Conservation (phyloP, 53 echinoderm and acorn worm genomes). For the Mesocentrotus franciscanus region DNA sequence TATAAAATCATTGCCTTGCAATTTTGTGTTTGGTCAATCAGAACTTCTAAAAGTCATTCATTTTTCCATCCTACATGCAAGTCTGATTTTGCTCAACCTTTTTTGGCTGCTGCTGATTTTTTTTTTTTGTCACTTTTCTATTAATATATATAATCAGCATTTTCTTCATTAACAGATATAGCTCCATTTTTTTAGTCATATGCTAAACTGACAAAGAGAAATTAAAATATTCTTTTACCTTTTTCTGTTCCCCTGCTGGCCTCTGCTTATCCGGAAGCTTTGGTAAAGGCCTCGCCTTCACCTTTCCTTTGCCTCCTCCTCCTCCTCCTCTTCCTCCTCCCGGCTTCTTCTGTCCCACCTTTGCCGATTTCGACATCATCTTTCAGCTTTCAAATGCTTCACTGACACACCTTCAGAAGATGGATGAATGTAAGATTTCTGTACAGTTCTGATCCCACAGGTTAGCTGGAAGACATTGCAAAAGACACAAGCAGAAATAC, state of each 20-base stretch:
- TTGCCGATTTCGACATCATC: background rate
- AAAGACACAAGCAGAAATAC: too few relatives aligned
- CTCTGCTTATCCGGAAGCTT: constrained; percentile 18
- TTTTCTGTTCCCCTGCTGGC: constrained; percentile 10
- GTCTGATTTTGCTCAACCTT: too few relatives aligned
- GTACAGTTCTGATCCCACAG: background rate
- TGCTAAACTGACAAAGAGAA: background rate
- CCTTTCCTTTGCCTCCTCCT: background rate
- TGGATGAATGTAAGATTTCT: background rate
- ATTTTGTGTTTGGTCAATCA: too few relatives aligned
- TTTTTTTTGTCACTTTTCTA: background rate
- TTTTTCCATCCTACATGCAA: too few relatives aligned
- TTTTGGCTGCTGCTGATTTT: background rate
- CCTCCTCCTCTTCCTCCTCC: background rate
- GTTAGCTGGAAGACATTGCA: background rate
- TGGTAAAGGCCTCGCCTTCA: background rate
- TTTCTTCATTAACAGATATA: background rate
- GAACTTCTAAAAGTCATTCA: too few relatives aligned
- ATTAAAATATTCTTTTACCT: background rate
- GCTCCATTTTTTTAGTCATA: background rate
- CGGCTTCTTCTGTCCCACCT: background rate
- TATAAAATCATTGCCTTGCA: too few relatives aligned
- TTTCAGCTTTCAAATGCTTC: background rate
- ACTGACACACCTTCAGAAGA: background rate
- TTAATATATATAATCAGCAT: background rate